Evolutionary conservation across 1,140 invertebrate species (phyloP).

Genomic region (Plodia interpunctella): DNA sequence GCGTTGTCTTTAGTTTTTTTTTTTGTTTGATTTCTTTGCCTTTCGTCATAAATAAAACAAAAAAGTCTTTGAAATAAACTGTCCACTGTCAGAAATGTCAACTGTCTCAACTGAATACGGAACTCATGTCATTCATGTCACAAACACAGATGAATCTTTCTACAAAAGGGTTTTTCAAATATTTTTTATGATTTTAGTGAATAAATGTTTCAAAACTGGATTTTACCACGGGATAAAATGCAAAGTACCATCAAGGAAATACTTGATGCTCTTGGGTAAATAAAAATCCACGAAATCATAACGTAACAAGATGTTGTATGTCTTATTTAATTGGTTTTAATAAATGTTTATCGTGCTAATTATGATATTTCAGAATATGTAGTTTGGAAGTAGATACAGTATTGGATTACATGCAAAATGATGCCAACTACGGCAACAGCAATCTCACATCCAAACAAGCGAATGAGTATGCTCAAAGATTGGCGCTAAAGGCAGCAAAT

Average conservation of each 20-base stretch:
- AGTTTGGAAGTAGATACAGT: conserved; percentile 70
- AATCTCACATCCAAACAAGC: conserved; percentile 66
- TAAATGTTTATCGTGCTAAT: conserved; percentile 21
- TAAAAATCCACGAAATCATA: not conserved
- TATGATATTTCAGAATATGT: conserved; percentile 59
- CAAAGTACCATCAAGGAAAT: conserved; percentile 72
- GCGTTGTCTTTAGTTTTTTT: too few relatives aligned
- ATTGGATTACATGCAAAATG: conserved; percentile 72
- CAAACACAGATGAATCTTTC: conserved; percentile 28
- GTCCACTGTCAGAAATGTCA: not conserved
- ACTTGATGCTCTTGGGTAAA: conserved; percentile 68
- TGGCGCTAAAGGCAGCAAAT: conserved; percentile 64
- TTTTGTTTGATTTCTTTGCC: too few relatives aligned
- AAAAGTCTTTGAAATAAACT: not conserved
- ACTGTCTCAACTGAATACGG: too few relatives aligned
- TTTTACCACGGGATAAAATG: conserved; percentile 62
- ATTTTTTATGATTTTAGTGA: conserved; percentile 28
- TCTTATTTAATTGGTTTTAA: conserved; percentile 19
- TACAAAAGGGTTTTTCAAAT: conserved; percentile 17
- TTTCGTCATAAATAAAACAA: too few relatives aligned
- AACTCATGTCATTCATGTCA: not conserved
- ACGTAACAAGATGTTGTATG: not conserved
- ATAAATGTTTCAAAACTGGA: conserved; percentile 68
- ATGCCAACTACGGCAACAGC: conserved; percentile 70
- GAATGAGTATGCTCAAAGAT: conserved; percentile 66